phyloP scores from a whole-genome alignment of 2,888 invertebrate species.

The Mongoloraphidia duomilia region DNA sequence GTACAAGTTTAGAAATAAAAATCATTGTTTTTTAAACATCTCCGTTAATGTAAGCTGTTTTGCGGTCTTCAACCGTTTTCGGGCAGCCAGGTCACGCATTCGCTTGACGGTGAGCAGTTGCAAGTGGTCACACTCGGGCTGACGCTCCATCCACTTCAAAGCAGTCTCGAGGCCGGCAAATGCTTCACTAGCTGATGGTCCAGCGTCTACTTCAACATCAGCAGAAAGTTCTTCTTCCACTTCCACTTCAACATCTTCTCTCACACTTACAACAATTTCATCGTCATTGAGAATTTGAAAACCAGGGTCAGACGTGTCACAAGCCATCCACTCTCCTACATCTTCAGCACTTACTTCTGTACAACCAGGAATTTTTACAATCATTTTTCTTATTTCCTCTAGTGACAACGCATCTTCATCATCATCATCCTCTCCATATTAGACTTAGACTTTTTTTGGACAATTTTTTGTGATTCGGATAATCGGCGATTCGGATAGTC shows the following conservation, averaged over 20 bases:
- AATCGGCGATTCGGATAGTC: no score
- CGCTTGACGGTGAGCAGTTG: no score
- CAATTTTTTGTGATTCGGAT: no score
- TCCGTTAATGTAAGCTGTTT: no score
- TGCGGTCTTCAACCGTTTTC: no score
- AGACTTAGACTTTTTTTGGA: no score
- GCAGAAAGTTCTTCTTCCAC: background rate
- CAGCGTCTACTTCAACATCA: conserved; percentile 5
- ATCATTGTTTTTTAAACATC: no score
- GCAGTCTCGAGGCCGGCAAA: conserved; percentile 12
- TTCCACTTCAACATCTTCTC: conserved; percentile 6
- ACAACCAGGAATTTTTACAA: conserved; percentile 11
- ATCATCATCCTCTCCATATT: no score
- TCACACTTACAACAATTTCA: conserved; percentile 7
- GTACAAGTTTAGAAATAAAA: no score
- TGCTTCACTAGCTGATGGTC: conserved; percentile 11
- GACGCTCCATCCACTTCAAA: conserved; percentile 13
- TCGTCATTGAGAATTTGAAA: conserved; percentile 12
- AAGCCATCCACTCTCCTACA: conserved; percentile 10
- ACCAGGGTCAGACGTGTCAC: conserved; percentile 11
- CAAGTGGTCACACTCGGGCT: conserved; percentile 14
- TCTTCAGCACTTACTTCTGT: conserved; percentile 9
- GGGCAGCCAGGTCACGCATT: no score
- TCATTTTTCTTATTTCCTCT: conserved; percentile 7
- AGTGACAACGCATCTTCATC: conserved; percentile 6